phyloP scores from a whole-genome alignment of 2,113 vertebrate genomes.

The Aegithalos caudatus region DNA sequence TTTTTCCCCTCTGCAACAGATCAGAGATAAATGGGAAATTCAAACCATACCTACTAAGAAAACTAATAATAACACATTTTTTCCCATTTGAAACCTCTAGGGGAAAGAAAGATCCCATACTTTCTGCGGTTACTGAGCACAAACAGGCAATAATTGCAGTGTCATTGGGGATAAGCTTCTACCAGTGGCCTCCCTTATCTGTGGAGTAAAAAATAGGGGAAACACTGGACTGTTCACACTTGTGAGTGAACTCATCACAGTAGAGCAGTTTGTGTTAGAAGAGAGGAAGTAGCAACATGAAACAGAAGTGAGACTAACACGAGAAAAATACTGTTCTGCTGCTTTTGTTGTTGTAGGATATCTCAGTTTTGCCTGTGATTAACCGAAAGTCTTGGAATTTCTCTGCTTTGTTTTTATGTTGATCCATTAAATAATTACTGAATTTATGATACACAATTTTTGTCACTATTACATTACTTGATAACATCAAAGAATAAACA shows the following conservation, averaged over 20 bases:
- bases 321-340: neutral
- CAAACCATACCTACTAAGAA: neutral
- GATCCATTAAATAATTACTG: neutral
- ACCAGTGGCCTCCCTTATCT: neutral
- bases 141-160: neutral
- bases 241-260: neutral
- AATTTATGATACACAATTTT: neutral
- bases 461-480: neutral
- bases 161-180: neutral
- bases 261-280: neutral
- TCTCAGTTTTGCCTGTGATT: neutral
- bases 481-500: neutral
- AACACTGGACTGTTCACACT: neutral
- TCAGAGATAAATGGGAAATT: neutral
- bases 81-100: neutral
- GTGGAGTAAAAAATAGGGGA: neutral
- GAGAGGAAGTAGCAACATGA: neutral
- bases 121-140: neutral
- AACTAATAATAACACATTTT: neutral
- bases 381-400: neutral
- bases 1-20: fast-evolving
- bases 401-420: neutral
- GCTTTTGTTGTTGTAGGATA: neutral
- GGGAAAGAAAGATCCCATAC: neutral
- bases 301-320: neutral